Percentiles rank a stretch among this genome's conserved stretches.
Conservation (phyloP, 64 coral and sea anemone species). For the Exaiptasia diaphana region DNA sequence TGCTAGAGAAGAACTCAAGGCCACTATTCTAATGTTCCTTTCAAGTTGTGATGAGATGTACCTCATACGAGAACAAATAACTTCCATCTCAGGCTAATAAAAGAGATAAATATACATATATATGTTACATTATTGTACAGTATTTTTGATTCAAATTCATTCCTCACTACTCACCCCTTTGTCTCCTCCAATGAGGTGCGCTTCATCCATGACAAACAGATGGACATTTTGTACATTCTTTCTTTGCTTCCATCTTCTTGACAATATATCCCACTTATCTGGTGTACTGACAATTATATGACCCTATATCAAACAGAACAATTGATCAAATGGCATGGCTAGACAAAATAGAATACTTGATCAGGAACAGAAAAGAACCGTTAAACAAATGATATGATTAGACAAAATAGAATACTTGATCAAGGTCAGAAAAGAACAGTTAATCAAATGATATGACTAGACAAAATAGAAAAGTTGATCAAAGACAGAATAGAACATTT, state of each 20-base stretch:
- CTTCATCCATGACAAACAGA: slow-evolving; percentile 91
- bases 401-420: too few relatives aligned
- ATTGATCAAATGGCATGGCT: too few relatives aligned
- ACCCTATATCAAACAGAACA: slow-evolving; percentile 37
- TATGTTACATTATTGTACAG: not conserved
- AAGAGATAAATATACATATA: not conserved
- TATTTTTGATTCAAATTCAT: not conserved
- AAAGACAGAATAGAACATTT: too few relatives aligned
- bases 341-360: too few relatives aligned
- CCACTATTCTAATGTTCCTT: slow-evolving; percentile 85
- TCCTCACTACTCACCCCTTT: slow-evolving; percentile 55
- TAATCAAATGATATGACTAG: too few relatives aligned
- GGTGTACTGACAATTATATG: slow-evolving; percentile 92
- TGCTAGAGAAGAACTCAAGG: slow-evolving; percentile 89
- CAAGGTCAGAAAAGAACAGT: not conserved
- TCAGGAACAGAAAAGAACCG: too few relatives aligned
- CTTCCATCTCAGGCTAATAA: slow-evolving; percentile 85
- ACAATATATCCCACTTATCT: slow-evolving; percentile 95
- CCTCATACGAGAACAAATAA: slow-evolving; percentile 95
- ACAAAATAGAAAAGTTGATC: too few relatives aligned
- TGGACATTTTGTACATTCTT: slow-evolving; percentile 98
- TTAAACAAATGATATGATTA: too few relatives aligned
- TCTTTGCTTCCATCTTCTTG: slow-evolving; percentile 95
- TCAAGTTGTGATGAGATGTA: slow-evolving; percentile 99
- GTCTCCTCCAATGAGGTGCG: slow-evolving; percentile 94